Evolutionary conservation across 2,113 vertebrate genomes (phyloP), one percentile per base, ranked within the genome.

Genomic region (Taurulus bubalis): DNA sequence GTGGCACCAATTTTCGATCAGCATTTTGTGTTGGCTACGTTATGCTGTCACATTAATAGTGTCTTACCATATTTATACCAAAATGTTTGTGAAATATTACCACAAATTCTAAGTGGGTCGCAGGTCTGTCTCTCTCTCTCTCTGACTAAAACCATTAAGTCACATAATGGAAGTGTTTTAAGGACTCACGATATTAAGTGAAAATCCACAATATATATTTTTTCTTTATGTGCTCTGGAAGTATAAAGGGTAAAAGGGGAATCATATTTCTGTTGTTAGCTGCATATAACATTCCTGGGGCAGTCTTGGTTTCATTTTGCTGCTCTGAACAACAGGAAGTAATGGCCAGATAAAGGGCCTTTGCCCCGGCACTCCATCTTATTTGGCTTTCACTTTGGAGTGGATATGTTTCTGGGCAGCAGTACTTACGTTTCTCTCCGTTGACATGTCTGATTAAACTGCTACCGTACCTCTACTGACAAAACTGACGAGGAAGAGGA

Each of bases 341-440:
- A 90, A 86, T 85, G 49, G 75, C 64, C 42, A 76, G 77, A 88
- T 84, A 71, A 86, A 90, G 62, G 78, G 32, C 45, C 71, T 75
- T 67, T 28, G 42, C 73, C 47, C 12, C 60, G 68, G 42, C 34
- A 69, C 80, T 66, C 30, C 64, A 63, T 77, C 66, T 79, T 83
- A 60, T 75, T 86, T 75, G 18, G 68, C 77, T 86, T 80, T 85
- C 68, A 80, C 78, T 75, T 71, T 64, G 80, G 82, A 83, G 66
- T 40, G 56, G 40, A 80, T 85, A 75, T 77, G 71, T 83, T 83
- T 60, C 68, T 59, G 70, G 55, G 47, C 75, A 56, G 67, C 45
- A 38, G 45, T 28, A 47, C 72, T 86, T 64, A 60, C 5, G 22
- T 82, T 83, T 82, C 68, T 79, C 87, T 84, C 80, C 15, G 79